Conservation (phyloP, 2,113 vertebrate species). For the Uria lomvia region DNA sequence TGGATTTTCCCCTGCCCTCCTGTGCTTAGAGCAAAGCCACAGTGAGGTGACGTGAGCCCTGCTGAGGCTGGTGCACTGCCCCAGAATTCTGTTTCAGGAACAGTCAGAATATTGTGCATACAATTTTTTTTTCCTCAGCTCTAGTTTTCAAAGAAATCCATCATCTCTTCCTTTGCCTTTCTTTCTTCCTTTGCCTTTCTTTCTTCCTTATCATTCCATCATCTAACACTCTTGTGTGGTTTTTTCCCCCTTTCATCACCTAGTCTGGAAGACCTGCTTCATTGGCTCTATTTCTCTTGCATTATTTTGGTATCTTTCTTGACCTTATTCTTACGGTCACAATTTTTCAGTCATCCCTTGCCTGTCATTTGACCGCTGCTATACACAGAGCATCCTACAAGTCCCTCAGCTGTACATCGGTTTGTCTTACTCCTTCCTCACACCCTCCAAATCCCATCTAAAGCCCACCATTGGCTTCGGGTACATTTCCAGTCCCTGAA, state of each 20-base stretch:
- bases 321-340: neutral
- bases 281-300: neutral
- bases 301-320: neutral
- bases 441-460: neutral
- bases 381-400: neutral
- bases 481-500: neutral
- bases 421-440: neutral
- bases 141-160: neutral
- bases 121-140: neutral
- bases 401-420: neutral
- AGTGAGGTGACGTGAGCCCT: neutral
- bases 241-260: too few relatives aligned
- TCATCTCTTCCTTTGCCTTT: neutral
- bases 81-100: neutral
- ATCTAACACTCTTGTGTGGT: neutral
- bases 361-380: neutral
- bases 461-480: neutral
- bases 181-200: neutral
- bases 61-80: neutral
- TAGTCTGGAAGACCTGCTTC: neutral
- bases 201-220: neutral
- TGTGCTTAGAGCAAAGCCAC: neutral
- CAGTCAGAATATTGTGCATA: neutral
- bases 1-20: rapidly evolving
- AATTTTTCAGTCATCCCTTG: neutral